Evolutionary conservation across 1,140 invertebrate species (phyloP), one percentile per base, ranked within the genome.

Genomic region (Lepidotrigona ventralis): DNA sequence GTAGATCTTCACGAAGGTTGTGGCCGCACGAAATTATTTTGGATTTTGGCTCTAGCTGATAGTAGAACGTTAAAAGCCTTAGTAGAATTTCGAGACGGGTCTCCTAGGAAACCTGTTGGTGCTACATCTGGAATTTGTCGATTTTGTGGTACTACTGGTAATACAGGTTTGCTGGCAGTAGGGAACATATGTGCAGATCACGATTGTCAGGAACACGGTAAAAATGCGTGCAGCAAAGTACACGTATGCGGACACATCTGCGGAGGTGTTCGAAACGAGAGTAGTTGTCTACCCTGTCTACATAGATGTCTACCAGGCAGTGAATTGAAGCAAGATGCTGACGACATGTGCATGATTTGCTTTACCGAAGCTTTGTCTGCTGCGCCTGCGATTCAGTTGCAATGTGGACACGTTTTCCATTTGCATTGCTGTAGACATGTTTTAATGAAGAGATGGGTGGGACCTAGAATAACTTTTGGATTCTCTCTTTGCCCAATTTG

Each of bases 341-440:
- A 99, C 91, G 99, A 99, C 91, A 99, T 99, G 98, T 99, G 99
- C 94, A 99, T 99, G 98, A 99, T 99, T 84, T 99, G 99, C 92
- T 99, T 99, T 93, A 99, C 98, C 0, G 99, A 99, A 92, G 98
- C 99, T 1, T 94, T 99, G 8, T 97, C 98, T 33, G 98, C 97
- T 86, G 98, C 98, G 0, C 99, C 99, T 23, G 98, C 98, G n/a
- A 97, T 99, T 91, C 95, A 98, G 96, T 93, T 99, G 21, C 96
- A 96, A 83, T 99, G 99, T 94, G 98, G 98, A 2, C 99, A 99
- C 91, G 98, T 99, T 14, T 99, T 99, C 92, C 99, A 99, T 93
- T 95, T 97, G 66, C 98, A 99, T 89, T 99, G 99, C 93, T 98
- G 97, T 88, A 96, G 96, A 89, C 97, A 96, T 79, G 97, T 99